A percentile compares a stretch with the other conserved stretches of the same genome.
phyloP scores from a whole-genome alignment of 2,888 invertebrate species.

The Thelaira solivaga region DNA sequence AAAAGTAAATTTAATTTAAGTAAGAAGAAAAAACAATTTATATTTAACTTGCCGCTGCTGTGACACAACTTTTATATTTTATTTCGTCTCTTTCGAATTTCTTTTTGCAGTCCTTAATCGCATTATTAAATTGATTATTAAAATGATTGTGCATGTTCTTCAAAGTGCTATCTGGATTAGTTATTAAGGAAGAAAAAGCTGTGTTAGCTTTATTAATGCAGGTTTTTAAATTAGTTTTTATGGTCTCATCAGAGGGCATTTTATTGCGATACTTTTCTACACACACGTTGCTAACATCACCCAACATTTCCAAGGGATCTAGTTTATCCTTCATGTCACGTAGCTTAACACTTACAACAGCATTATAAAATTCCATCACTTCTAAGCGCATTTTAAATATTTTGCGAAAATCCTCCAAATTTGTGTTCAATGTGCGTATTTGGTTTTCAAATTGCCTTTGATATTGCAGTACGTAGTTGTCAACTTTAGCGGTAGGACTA shows the following conservation, averaged over 20 bases:
- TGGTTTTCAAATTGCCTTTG: constrained; percentile 53
- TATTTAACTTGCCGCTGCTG: constrained; percentile 35
- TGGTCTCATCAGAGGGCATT: constrained; percentile 26
- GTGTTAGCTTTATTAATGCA: constrained; percentile 53
- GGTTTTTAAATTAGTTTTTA: constrained; percentile 38
- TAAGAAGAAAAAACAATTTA: not conserved
- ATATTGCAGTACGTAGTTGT: constrained; percentile 53
- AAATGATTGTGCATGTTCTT: constrained; percentile 58
- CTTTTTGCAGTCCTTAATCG: constrained; percentile 54
- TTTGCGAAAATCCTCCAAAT: constrained; percentile 45
- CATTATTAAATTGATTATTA: constrained; percentile 40
- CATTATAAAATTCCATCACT: constrained; percentile 43
- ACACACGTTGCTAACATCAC: constrained; percentile 59
- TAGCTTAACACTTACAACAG: constrained; percentile 50
- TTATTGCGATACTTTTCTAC: constrained; percentile 59
- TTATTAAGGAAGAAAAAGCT: constrained; percentile 33
- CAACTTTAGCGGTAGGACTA: constrained; percentile 45
- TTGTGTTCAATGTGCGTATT: constrained; percentile 43
- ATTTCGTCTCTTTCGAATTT: constrained; percentile 40
- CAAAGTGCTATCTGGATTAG: constrained; percentile 40
- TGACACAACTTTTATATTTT: constrained; percentile 56
- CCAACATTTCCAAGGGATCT: constrained; percentile 59
- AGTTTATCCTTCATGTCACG: constrained; percentile 51
- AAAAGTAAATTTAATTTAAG: not conserved
- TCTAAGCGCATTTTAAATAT: constrained; percentile 54